Evolutionary conservation across 2,797 vertebrate species (phyloP), one percentile per base, ranked within the genome.

Genomic region (Chaetodon trifasciatus): DNA sequence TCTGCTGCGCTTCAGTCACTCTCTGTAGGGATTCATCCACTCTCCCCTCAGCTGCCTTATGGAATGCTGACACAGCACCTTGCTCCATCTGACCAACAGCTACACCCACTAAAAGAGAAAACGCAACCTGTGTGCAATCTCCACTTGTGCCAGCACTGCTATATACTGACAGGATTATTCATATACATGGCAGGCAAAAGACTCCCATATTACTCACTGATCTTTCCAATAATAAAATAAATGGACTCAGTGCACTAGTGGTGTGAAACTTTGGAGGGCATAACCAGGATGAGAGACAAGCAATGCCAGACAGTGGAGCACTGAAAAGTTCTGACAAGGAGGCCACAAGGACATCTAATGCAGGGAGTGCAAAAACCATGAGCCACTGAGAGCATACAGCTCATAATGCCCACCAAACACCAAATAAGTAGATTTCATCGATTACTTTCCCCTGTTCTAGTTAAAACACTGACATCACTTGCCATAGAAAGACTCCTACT

Each of bases 11-110:
- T 89, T 85, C 85, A 84, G 91, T 91, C 91, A 73, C 81, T 80
- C 84, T 69, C 80, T 83, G 81, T 79, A 39, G 89, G 90, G 88
- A 90, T 86, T 91, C 87, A 87, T 90, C 90, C 84, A 86, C 87
- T 91, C 86, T 89, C 79, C 82, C 68, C 81, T 92, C 88, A 87
- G 88, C 90, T 89, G 82, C 90, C 86, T 79, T 71, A 71, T 71
- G 81, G 88, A 89, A 85, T 83, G 92, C 92, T 94, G 93, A 94
- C 89, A 88, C 90, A 79, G 92, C 91, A 89, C 70, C 87, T 83
- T 79, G 39, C 74, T 89, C 89, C 91, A 93, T 92, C 90, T 91
- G 91, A 94, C 89, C 90, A 90, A 75, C 84, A 89, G 88, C 83
- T 88, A 82, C 79, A 83, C 78, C 71, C 86, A 69, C 74, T 64